Base-by-base conservation (phyloP, 2,113 vertebrate species). In the Mugil cephalus region DNA sequence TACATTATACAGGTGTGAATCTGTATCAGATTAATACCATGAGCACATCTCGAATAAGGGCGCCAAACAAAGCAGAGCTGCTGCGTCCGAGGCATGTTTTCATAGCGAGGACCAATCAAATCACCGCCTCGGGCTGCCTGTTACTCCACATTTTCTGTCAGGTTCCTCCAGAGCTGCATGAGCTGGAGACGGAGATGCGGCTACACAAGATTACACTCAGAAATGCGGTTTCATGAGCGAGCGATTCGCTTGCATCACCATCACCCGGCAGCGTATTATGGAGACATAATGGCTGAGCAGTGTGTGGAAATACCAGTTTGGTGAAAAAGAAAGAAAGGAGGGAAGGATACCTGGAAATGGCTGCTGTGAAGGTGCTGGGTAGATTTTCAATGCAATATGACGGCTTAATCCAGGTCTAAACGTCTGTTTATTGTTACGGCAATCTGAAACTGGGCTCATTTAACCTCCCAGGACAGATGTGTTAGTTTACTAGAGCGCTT, bases 181-280 rank as follows among this genome's bases (percentile, higher is more conserved):
- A 47, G 65, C 35, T 54, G 14, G 24, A 77, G 64, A 74, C 10
- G 59, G 65, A 69, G 62, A 76, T 55, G 63, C 69, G 63, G 55
- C 55, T 51, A 19, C 68, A 75, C 24, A 21, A 69, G 76, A 86
- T 80, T 74, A 62, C 39, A 65, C 76, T 74, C 36, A 45, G 24
- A 72, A 87, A 75, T 61, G 48, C 42, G 56, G 85, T 83, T 88
- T 86, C 81, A 71, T 77, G 69, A 81, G 51, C 42, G 66, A 81
- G 69, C 35, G 68, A 68, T 75, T 81, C 45, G 8, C 60, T 79
- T 78, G 82, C 63, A 77, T 85, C 79, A 72, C 64, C 35, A 21
- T 83, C 45, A 67, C 48, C 75, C 34, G 18, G 66, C 74, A 71
- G 72, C 70, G 69, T 64, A 65, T 87, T 79, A 69, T 69, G 51